These are phyloP conservation scores for Ceyx margarethae DNA, from an alignment of 2,113 vertebrate species.

Conservation along the genomic window DNA sequence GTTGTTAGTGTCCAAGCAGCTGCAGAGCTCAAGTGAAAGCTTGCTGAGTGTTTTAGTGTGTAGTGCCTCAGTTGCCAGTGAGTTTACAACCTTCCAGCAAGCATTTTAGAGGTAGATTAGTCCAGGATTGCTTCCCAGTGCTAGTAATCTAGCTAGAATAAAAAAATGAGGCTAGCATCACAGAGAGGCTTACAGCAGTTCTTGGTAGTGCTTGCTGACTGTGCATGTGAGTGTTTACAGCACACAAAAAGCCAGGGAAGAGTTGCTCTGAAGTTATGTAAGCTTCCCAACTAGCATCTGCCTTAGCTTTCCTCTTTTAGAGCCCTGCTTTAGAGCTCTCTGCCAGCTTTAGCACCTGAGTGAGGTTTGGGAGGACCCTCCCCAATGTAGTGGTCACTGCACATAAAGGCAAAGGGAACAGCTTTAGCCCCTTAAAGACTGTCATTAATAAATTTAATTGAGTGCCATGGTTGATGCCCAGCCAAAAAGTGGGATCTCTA, in stretches of 20 bases:
- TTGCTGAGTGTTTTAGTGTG: background rate
- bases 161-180: background rate
- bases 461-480: background rate
- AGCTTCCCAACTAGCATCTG: background rate
- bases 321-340: background rate
- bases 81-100: background rate
- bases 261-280: background rate
- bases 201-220: background rate
- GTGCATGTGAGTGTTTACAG: background rate
- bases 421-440: background rate
- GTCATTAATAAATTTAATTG: background rate
- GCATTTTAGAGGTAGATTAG: background rate
- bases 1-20: background rate
- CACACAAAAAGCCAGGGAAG: background rate
- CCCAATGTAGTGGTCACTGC: background rate
- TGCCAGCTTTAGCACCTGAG: background rate
- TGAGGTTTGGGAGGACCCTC: background rate
- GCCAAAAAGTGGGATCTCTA: background rate
- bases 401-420: background rate
- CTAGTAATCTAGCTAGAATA: background rate
- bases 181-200: background rate
- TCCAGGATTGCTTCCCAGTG: background rate
- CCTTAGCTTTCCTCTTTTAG: background rate
- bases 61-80: background rate
- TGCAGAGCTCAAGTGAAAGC: background rate